Evolutionary conservation across 2,113 vertebrate species (phyloP).

Genomic region (Myiozetetes cayanensis): DNA sequence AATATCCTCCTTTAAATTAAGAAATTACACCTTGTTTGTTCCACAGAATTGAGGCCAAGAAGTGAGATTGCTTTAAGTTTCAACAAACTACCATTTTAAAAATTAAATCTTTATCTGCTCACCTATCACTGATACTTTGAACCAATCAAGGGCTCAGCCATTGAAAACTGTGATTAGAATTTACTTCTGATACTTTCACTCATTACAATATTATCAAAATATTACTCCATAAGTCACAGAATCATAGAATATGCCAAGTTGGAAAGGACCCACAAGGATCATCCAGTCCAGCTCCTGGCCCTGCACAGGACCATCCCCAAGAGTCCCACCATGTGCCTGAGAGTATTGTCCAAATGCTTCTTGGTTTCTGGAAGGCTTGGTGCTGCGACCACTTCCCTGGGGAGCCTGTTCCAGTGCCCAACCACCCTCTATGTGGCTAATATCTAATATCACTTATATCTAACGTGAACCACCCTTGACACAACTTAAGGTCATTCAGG

Average conservation of each 20-base stretch:
- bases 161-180: not conserved
- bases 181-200: not conserved
- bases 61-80: not conserved
- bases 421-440: not conserved
- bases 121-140: not conserved
- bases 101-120: not conserved
- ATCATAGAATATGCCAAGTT: not conserved
- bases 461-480: not conserved
- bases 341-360: not conserved
- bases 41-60: not conserved
- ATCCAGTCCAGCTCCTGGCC: not conserved
- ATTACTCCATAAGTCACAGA: not conserved
- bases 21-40: not conserved
- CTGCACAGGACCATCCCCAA: not conserved
- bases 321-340: not conserved
- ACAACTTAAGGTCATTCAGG: not conserved
- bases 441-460: not conserved
- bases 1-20: not conserved
- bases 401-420: not conserved
- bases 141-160: not conserved
- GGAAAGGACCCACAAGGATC: not conserved
- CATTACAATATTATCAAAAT: not conserved
- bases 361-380: not conserved
- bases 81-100: not conserved
- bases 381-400: not conserved